Conservation (phyloP, 2,113 vertebrate species). For the Miniopterus natalensis region DNA sequence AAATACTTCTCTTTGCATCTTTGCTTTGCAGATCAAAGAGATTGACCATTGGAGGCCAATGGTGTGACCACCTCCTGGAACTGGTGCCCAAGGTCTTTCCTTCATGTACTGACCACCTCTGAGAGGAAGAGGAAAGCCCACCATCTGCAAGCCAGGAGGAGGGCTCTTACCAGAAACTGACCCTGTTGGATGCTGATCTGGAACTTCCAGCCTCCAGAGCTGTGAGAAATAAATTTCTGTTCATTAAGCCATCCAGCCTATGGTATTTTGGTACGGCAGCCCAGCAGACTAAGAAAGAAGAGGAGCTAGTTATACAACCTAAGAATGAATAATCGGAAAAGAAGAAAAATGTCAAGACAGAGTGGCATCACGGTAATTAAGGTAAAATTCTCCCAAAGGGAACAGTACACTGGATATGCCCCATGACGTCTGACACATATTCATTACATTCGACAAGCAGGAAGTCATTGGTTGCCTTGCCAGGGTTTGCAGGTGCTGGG, state of each 20-base stretch:
- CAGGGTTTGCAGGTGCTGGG: too few species aligned
- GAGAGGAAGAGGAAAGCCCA: background rate
- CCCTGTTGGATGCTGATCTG: background rate
- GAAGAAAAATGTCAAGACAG: background rate
- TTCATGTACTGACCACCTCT: background rate
- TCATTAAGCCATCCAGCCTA: background rate
- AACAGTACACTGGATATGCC: background rate
- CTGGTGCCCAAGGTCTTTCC: background rate
- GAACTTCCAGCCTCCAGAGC: background rate
- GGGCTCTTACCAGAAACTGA: background rate
- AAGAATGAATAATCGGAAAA: background rate
- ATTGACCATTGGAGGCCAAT: background rate
- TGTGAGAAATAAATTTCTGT: background rate
- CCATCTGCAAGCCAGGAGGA: background rate
- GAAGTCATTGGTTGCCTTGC: background rate
- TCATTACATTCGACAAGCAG: background rate
- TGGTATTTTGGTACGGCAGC: background rate
- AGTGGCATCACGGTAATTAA: background rate
- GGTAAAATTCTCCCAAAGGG: background rate
- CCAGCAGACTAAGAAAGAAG: background rate
- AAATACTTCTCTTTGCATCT: background rate
- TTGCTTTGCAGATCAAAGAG: background rate
- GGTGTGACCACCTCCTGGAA: background rate
- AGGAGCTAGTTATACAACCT: background rate
- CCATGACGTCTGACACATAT: background rate